phyloP scores from a whole-genome alignment of 2,113 vertebrate species.

The Psephotus haematonotus region DNA sequence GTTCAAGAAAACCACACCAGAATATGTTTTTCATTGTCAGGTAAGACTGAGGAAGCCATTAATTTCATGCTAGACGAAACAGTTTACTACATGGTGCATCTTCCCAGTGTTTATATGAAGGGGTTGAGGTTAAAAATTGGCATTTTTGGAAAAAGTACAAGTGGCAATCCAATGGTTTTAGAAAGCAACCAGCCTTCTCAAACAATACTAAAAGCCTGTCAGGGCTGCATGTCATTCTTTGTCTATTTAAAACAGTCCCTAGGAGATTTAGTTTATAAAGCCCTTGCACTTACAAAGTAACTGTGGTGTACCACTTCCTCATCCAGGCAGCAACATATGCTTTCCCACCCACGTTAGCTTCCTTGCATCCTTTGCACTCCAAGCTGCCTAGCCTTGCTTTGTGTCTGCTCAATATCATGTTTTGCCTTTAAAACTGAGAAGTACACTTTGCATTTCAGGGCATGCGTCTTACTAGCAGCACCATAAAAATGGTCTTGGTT shows the following conservation, averaged over 20 bases:
- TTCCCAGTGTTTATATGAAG: constrained; percentile 23
- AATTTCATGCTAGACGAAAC: background rate
- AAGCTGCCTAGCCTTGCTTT: background rate
- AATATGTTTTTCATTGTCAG: constrained; percentile 98
- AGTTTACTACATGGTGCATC: background rate
- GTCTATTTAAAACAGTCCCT: constrained; percentile 76
- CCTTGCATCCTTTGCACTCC: constrained; percentile 29
- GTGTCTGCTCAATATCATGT: constrained; percentile 9
- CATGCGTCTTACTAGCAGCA: background rate
- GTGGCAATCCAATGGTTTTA: constrained; percentile 61
- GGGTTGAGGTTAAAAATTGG: constrained; percentile 56
- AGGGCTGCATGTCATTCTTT: constrained; percentile 71
- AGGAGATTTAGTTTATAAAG: constrained; percentile 79
- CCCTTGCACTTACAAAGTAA: constrained; percentile 81
- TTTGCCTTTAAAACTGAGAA: constrained; percentile 4
- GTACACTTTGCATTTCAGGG: background rate
- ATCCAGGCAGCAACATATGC: constrained; percentile 78
- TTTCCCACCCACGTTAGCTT: constrained; percentile 84
- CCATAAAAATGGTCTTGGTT: background rate
- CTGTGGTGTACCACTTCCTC: constrained; percentile 91
- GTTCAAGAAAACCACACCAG: constrained; percentile 96
- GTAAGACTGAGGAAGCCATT: constrained; percentile 69
- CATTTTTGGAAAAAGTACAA: constrained; percentile 64
- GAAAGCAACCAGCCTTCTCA: constrained; percentile 58
- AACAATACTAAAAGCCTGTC: constrained; percentile 61